phyloP scores from a whole-genome alignment of 2,888 invertebrate species.

The Drosophila algonquin region DNA sequence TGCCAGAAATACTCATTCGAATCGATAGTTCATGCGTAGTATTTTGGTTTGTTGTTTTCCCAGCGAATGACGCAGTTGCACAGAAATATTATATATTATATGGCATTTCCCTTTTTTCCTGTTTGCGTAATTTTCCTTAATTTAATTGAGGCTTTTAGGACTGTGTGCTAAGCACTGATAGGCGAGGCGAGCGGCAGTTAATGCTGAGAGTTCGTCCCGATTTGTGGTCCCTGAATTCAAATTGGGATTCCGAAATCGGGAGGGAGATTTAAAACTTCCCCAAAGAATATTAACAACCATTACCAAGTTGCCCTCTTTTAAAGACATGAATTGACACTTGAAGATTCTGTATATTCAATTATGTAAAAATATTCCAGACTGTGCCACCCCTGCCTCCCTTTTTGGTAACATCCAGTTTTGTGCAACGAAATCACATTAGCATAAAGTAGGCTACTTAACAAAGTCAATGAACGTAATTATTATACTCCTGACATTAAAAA shows the following conservation, averaged over 20 bases:
- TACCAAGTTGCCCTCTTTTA: neutral
- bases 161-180: constrained; percentile 21
- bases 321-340: constrained; percentile 19
- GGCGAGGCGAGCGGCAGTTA: constrained; percentile 14
- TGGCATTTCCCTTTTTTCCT: constrained; percentile 3
- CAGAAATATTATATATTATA: constrained; percentile 54
- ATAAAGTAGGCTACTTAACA: constrained; percentile 77
- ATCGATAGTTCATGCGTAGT: constrained; percentile 64
- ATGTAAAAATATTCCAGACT: constrained; percentile 38
- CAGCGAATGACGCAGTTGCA: constrained; percentile 55
- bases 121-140: constrained; percentile 54
- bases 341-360: constrained; percentile 38
- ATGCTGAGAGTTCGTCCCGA: neutral
- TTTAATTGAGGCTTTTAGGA: constrained; percentile 54
- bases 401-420: constrained; percentile 19
- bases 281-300: too few species aligned
- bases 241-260: neutral
- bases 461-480: constrained; percentile 81
- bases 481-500: constrained; percentile 77
- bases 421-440: constrained; percentile 68
- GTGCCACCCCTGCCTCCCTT: neutral
- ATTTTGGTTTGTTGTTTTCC: constrained; percentile 35
- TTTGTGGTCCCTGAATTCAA: neutral
- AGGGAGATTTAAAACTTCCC: neutral
- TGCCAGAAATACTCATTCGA: constrained; percentile 44